Evolutionary conservation across 2,797 vertebrate genomes (phyloP).

Genomic region (Pempheris klunzingeri): DNA sequence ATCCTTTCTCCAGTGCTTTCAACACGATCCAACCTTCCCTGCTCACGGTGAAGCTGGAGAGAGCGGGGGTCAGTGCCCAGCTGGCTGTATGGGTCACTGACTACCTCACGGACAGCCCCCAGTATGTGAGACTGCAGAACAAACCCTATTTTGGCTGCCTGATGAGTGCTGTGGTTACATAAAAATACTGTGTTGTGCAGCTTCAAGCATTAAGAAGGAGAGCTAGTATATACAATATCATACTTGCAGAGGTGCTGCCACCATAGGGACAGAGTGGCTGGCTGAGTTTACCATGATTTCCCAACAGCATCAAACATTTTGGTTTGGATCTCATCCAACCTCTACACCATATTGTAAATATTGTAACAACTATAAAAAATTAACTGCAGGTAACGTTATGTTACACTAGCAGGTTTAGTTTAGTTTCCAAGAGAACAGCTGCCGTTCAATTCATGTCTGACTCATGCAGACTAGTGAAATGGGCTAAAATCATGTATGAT

Average conservation of each 20-base stretch:
- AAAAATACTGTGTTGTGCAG: not conserved
- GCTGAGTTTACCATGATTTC: not conserved
- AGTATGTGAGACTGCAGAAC: no score
- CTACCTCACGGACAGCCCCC: no score
- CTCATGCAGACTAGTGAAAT: not conserved
- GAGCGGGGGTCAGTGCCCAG: no score
- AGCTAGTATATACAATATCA: not conserved
- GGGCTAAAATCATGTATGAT: not conserved
- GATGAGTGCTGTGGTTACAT: slow-evolving; percentile 6
- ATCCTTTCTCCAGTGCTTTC: no score
- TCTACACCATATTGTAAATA: not conserved
- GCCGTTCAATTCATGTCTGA: not conserved
- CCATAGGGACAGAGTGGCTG: not conserved
- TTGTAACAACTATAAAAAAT: no score
- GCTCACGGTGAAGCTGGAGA: no score
- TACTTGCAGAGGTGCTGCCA: not conserved
- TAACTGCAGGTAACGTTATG: slow-evolving; percentile 9
- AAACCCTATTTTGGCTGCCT: not conserved
- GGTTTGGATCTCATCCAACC: not conserved
- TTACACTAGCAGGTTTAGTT: no score
- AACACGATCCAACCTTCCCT: no score
- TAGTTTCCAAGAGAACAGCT: not conserved
- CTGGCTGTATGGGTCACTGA: no score
- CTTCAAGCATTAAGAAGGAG: not conserved
- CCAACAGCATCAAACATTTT: slow-evolving; percentile 3